A percentile compares a stretch with the other conserved stretches of the same genome.
phyloP scores from a whole-genome alignment of 2,797 vertebrate species.

The Pseudomugil tenellus region DNA sequence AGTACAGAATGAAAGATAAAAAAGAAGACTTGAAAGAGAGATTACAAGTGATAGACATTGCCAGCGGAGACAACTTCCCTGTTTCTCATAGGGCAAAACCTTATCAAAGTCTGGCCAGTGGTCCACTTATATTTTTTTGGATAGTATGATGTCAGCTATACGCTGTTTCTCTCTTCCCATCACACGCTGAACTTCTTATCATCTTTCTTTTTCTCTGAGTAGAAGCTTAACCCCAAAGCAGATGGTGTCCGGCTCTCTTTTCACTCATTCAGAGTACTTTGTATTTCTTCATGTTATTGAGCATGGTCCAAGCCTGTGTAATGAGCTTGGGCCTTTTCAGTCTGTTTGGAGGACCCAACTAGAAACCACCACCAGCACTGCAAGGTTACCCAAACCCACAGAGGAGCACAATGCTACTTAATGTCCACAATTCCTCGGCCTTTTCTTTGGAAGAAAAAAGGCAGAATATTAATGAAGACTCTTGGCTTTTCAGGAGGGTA shows the following conservation, averaged over 20 bases:
- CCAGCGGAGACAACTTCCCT: constrained; percentile 26
- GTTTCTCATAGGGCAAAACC: constrained; percentile 17
- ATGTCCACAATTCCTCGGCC: constrained; percentile 62
- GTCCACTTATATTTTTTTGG: constrained; percentile 29
- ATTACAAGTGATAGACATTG: constrained; percentile 39
- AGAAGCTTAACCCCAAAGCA: constrained; percentile 75
- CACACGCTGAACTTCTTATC: constrained; percentile 53
- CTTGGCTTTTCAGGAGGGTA: constrained; percentile 71
- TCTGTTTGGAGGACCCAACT: constrained; percentile 79
- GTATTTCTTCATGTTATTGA: constrained; percentile 87
- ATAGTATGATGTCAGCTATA: constrained; percentile 42
- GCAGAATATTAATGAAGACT: constrained; percentile 81
- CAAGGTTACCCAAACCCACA: constrained; percentile 79
- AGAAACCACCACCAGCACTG: constrained; percentile 77
- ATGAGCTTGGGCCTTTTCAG: constrained; percentile 87
- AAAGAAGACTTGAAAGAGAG: constrained; percentile 22
- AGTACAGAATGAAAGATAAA: constrained; percentile 21
- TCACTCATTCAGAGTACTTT: constrained; percentile 83
- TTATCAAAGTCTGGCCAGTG: constrained; percentile 49
- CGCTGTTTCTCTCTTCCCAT: constrained; percentile 44
- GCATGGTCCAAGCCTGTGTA: constrained; percentile 84
- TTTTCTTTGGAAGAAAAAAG: constrained; percentile 75
- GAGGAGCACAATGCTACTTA: constrained; percentile 77
- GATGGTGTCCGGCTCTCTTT: constrained; percentile 85
- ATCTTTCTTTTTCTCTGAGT: constrained; percentile 51